Percentiles rank a stretch among this genome's conserved stretches.
phyloP scores from a whole-genome alignment of 1,140 invertebrate species.

The Luehdorfia chinensis region DNA sequence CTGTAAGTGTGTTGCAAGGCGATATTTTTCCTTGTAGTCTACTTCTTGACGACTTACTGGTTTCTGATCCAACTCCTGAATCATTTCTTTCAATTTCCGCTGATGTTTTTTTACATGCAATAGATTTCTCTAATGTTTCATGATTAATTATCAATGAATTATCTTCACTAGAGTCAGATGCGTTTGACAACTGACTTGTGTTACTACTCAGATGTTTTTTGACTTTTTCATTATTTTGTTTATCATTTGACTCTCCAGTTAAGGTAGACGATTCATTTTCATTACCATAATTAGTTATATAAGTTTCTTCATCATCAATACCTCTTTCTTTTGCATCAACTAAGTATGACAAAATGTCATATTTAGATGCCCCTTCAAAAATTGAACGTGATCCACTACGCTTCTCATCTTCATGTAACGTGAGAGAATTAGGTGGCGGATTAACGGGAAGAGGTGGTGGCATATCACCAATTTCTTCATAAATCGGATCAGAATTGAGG shows the following conservation, averaged over 20 bases:
- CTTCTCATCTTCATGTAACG: constrained; percentile 80
- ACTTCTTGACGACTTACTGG: constrained; percentile 90
- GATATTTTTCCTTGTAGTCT: constrained; percentile 80
- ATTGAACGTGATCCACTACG: constrained; percentile 83
- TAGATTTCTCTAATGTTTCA: constrained; percentile 73
- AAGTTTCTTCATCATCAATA: constrained; percentile 80
- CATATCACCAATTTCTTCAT: constrained; percentile 90
- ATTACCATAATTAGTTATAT: constrained; percentile 77
- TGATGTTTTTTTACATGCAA: constrained; percentile 75
- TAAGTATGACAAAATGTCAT: constrained; percentile 92
- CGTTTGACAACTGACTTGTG: constrained; percentile 77
- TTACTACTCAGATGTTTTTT: constrained; percentile 78
- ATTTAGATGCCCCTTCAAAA: constrained; percentile 91
- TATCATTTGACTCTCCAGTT: constrained; percentile 78
- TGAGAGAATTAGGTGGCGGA: constrained; percentile 80
- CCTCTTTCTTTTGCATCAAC: constrained; percentile 90
- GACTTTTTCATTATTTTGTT: constrained; percentile 68
- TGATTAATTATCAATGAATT: constrained; percentile 80
- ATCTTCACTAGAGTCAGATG: constrained; percentile 84
- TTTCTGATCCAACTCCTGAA: constrained; percentile 95
- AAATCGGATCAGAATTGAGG: constrained; percentile 88
- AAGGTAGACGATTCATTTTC: constrained; percentile 76
- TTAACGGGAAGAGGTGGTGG: constrained; percentile 86
- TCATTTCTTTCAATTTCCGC: constrained; percentile 92
- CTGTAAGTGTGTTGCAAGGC: constrained; percentile 54